Percentiles rank a stretch among this genome's conserved stretches.
These are phyloP conservation scores for Danaus plexippus DNA, from an alignment of 1,140 invertebrate species.

Conservation along the genomic window DNA sequence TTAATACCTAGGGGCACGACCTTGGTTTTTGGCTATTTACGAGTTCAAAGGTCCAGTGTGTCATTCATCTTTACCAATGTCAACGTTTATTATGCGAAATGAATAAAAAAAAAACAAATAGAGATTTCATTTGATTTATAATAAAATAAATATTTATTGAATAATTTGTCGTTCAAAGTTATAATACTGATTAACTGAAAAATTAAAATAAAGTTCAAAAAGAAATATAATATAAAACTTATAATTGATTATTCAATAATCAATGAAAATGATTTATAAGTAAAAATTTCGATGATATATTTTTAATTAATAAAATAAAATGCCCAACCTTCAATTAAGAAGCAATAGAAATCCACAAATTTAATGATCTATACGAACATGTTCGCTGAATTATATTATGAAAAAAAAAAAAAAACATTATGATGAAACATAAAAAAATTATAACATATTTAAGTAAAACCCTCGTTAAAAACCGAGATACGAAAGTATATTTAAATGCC, in stretches of 20 bases:
- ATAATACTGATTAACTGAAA: background rate
- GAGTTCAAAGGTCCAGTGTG: slow-evolving; percentile 42
- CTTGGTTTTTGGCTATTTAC: slow-evolving; percentile 34
- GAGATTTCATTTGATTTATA: background rate
- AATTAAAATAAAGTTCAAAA: slow-evolving; percentile 4
- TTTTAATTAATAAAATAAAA: too few relatives aligned
- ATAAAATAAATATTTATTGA: slow-evolving; percentile 4
- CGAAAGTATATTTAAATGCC: slow-evolving; percentile 17
- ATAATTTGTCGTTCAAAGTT: background rate
- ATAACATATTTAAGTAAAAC: slow-evolving; percentile 1
- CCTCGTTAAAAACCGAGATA: slow-evolving; percentile 11
- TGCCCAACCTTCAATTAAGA: too few relatives aligned
- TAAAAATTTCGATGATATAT: too few relatives aligned
- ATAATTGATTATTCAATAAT: too few relatives aligned
- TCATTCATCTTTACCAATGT: slow-evolving; percentile 34
- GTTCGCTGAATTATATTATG: too few relatives aligned
- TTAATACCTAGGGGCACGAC: slow-evolving; percentile 23
- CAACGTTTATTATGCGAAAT: slow-evolving; percentile 10
- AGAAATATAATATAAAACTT: background rate
- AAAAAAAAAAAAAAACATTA: too few relatives aligned
- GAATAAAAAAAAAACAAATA: too few relatives aligned
- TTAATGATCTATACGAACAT: too few relatives aligned
- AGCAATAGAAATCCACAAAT: too few relatives aligned
- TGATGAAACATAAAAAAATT: too few relatives aligned
- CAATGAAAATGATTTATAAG: too few relatives aligned